A percentile compares a stretch with the other conserved stretches of the same genome.
phyloP scores from a whole-genome alignment of 2,888 invertebrate genomes.

The Polydrusus tereticollis region DNA sequence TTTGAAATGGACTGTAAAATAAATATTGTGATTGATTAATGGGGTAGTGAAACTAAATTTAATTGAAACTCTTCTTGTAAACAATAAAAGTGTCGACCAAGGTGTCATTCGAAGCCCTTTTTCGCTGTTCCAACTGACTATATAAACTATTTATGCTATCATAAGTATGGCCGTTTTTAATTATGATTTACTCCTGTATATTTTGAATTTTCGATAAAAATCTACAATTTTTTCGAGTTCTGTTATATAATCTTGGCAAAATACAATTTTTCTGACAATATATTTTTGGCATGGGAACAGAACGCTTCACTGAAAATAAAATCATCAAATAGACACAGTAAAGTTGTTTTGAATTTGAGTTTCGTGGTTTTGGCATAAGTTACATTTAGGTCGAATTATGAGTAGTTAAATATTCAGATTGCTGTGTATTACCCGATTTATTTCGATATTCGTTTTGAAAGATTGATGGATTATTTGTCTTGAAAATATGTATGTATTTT shows the following conservation, averaged over 20 bases:
- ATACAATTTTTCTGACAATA: background rate
- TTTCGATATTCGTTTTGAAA: slow-evolving; percentile 1
- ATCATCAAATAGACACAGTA: slow-evolving; percentile 13
- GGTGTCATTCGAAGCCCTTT: no score
- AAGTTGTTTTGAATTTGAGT: slow-evolving; percentile 13
- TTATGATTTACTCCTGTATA: no score
- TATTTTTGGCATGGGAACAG: slow-evolving; percentile 18
- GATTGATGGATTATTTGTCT: slow-evolving; percentile 5
- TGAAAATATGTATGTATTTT: background rate
- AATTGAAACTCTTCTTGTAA: no score
- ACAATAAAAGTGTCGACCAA: no score
- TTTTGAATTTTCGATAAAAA: no score
- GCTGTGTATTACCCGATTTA: background rate
- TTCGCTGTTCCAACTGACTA: no score
- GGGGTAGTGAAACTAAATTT: no score
- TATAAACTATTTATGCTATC: no score
- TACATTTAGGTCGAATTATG: background rate
- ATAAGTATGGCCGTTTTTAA: no score
- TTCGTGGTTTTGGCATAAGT: background rate
- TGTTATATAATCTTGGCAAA: background rate
- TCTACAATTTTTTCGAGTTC: no score
- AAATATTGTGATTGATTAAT: background rate
- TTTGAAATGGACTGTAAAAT: slow-evolving; percentile 17
- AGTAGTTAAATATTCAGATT: background rate
- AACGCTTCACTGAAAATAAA: slow-evolving; percentile 16